A percentile compares a stretch with the other conserved stretches of the same genome.
Conservation (phyloP, 2,797 vertebrate species). For the Rallus crepitans region DNA sequence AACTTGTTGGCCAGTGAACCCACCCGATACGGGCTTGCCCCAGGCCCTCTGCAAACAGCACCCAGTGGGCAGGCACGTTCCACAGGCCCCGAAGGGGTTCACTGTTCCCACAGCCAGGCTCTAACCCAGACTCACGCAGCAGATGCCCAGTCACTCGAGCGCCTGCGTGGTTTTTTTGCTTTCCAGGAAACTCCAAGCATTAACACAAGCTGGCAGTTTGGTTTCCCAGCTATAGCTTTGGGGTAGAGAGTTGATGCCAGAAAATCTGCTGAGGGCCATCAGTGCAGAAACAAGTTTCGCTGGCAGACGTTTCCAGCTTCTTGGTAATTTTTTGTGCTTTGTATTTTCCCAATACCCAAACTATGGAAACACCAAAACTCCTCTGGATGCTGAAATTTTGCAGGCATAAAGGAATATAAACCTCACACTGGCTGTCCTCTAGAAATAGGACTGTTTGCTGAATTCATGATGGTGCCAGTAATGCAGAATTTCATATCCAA, state of each 20-base stretch:
- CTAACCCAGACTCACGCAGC: neutral
- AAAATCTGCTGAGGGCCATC: conserved; percentile 12
- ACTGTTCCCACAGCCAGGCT: neutral
- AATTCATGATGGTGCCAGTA: neutral
- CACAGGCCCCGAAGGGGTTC: too few relatives aligned
- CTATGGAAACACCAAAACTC: neutral
- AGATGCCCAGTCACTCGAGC: accelerated
- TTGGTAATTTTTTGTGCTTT: neutral
- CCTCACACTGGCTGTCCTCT: neutral
- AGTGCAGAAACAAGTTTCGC: neutral
- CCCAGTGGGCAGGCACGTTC: accelerated
- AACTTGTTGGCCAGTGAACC: neutral
- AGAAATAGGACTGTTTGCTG: neutral
- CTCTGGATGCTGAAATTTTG: neutral
- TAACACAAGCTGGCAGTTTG: conserved; percentile 13
- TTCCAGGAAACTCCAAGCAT: conserved; percentile 16
- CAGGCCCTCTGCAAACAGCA: neutral
- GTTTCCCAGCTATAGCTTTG: conserved; percentile 1
- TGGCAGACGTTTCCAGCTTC: neutral
- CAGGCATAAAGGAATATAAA: neutral
- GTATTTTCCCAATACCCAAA: neutral
- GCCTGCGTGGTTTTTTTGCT: neutral
- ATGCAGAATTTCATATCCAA: neutral
- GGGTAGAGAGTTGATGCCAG: conserved; percentile 1
- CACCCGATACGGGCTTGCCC: neutral